A percentile compares a stretch with the other conserved stretches of the same genome.
Conservation (phyloP, 2,113 vertebrate genomes). For the Dasyurus viverrinus region DNA sequence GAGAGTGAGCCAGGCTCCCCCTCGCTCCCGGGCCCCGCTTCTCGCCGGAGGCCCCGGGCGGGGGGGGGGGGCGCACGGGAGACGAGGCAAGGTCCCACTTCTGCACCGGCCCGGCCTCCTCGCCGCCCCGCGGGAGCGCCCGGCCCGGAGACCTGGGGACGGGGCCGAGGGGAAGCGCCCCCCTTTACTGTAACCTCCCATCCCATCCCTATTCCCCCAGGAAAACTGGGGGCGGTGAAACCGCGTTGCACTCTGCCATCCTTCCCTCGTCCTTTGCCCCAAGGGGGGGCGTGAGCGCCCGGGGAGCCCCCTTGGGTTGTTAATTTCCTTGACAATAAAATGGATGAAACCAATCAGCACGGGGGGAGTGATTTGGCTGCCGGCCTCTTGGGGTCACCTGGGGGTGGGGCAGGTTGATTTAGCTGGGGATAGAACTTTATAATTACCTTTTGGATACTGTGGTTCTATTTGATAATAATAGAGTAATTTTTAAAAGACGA, state of each 20-base stretch:
- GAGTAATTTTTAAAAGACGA: constrained; percentile 81
- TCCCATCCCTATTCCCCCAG: constrained; percentile 36
- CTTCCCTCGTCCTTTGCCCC: constrained; percentile 26
- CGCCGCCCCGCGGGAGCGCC: neutral
- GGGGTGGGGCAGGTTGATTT: constrained; percentile 54
- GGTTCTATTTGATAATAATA: constrained; percentile 82
- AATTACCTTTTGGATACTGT: constrained; percentile 80
- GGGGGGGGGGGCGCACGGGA: constrained; percentile 3
- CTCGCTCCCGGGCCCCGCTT: neutral
- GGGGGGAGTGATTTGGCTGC: constrained; percentile 77
- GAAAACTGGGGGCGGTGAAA: constrained; percentile 48
- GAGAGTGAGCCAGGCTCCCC: constrained; percentile 76
- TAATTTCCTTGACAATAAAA: constrained; percentile 79
- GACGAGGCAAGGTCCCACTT: neutral
- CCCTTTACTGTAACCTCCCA: constrained; percentile 23
- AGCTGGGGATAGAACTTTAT: constrained; percentile 73
- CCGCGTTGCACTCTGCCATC: constrained; percentile 54
- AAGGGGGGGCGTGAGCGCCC: constrained; percentile 40
- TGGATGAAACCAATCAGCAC: constrained; percentile 76
- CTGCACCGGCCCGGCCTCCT: neutral
- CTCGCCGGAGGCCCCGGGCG: constrained; percentile 55
- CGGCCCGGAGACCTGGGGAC: neutral
- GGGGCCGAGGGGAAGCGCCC: neutral
- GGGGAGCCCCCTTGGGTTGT: constrained; percentile 71
- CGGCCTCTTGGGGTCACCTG: constrained; percentile 53